phyloP scores from a whole-genome alignment of 1,140 invertebrate genomes.

The Drosophila kurseongensis region DNA sequence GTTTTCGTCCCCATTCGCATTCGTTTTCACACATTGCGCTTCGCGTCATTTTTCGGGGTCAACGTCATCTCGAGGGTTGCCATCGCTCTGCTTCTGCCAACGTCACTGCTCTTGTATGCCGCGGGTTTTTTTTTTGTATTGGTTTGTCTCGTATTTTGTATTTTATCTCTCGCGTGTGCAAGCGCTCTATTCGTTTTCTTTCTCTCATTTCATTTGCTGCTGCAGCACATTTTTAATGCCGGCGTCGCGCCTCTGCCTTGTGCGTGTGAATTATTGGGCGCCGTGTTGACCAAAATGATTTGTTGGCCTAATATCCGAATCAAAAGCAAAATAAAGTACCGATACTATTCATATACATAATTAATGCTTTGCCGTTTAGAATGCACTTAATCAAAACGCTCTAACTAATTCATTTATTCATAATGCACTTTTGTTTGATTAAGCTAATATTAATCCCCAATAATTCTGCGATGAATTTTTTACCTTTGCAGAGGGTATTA shows the following conservation, averaged over 20 bases:
- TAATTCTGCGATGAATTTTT: too few species aligned
- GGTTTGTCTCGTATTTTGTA: conserved; percentile 59
- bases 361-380: neutral
- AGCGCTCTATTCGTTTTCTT: conserved; percentile 1
- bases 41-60: conserved; percentile 82
- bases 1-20: conserved; percentile 79
- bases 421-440: neutral
- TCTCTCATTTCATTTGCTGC: conserved; percentile 36
- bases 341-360: conserved; percentile 7
- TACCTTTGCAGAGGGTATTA: too few species aligned
- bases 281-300: conserved; percentile 64
- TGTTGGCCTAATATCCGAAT: conserved; percentile 45
- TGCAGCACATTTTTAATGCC: conserved; percentile 68
- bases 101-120: conserved; percentile 55
- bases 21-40: conserved; percentile 80
- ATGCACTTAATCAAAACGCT: neutral
- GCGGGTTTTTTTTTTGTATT: conserved; percentile 38
- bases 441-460: too few species aligned
- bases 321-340: conserved; percentile 56
- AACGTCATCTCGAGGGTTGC: conserved; percentile 81
- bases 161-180: conserved; percentile 24
- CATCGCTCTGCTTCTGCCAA: conserved; percentile 26
- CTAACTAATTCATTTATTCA: neutral
- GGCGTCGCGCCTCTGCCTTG: conserved; percentile 42
- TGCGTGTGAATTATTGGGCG: conserved; percentile 11